Base-by-base conservation (phyloP, 2,113 vertebrate genomes). In the Lophotis ruficrista region DNA sequence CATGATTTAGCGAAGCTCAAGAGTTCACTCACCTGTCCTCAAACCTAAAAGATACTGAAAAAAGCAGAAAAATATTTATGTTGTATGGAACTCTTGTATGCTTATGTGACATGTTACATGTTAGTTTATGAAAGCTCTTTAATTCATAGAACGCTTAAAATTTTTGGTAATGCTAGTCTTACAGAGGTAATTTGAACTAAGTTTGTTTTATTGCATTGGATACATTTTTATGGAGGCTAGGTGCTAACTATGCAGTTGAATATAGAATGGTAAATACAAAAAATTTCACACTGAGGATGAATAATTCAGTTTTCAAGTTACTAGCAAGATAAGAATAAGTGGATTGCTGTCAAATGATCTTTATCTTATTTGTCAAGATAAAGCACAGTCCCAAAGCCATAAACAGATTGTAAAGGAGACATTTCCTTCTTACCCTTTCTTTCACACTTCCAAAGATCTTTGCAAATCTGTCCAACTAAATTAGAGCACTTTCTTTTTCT, bases 351-450 rank as follows among this genome's bases (percentile, higher is more conserved):
- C 92, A 94, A 94, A 75, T 87, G 76, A 89, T 96, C 92, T 93
- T 97, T 96, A 95, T 96, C 88, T 93, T 94, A 83, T 96, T 96
- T 96, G 90, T 92, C 76, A 93, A 94, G 95, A 95, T 81, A 94
- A 93, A 96, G n/a, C 35, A 92, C 51, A 78, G 69, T 84, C 60
- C 48, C 83, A 94, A 93, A 96, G 83, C 76, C 64, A 93, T 86
- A 96, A 94, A 94, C 82, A 97, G 76, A 93, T 90, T 93, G 80
- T 79, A 87, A 96, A 90, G 53, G 53, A 96, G 85, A 92, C 56
- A 51, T 93, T 94, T 87, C 57, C 43, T 93, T 93, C 86, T 87
- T 90, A 82, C 28, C 27, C 83, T 72, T 91, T 92, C 65, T 92
- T 94, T 96, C 96, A 93, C 90, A 87, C 68, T 96, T 94, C 71